Evolutionary conservation across 2,888 invertebrate species (phyloP).

Genomic region (Heliconius erato): DNA sequence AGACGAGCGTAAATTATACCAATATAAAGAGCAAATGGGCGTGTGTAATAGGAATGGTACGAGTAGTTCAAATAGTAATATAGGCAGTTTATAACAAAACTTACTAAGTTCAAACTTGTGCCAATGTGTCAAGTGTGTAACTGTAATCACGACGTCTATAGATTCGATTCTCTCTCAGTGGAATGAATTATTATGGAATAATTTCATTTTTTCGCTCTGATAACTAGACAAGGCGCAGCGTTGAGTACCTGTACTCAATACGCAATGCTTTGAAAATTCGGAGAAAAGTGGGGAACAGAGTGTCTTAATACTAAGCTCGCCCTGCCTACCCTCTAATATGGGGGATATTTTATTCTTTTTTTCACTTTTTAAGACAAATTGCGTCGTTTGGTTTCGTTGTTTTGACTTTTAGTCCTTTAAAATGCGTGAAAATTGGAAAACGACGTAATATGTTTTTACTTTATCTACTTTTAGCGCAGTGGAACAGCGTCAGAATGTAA

Average conservation of each 20-base stretch:
- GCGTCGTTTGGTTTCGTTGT: neutral
- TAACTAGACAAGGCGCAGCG: neutral
- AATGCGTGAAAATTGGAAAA: no score
- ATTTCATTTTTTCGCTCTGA: neutral
- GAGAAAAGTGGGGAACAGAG: neutral
- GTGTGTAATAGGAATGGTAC: conserved; percentile 6
- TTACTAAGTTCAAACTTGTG: neutral
- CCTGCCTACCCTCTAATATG: neutral
- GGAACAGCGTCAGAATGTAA: no score
- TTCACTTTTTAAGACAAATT: neutral
- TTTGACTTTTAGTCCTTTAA: no score
- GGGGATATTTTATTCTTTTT: neutral
- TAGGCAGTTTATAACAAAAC: neutral
- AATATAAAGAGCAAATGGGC: conserved; percentile 39
- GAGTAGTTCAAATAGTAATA: neutral
- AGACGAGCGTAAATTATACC: conserved; percentile 41
- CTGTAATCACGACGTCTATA: neutral
- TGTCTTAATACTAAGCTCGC: neutral
- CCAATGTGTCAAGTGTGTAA: neutral
- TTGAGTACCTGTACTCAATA: neutral
- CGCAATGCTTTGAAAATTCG: neutral
- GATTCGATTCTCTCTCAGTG: neutral
- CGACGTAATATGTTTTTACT: no score
- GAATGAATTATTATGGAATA: neutral
- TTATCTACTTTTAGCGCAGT: no score